Evolutionary conservation across 1,140 invertebrate genomes (phyloP), one percentile per base, ranked within the genome.

Genomic region (Diploscapter pachys): DNA sequence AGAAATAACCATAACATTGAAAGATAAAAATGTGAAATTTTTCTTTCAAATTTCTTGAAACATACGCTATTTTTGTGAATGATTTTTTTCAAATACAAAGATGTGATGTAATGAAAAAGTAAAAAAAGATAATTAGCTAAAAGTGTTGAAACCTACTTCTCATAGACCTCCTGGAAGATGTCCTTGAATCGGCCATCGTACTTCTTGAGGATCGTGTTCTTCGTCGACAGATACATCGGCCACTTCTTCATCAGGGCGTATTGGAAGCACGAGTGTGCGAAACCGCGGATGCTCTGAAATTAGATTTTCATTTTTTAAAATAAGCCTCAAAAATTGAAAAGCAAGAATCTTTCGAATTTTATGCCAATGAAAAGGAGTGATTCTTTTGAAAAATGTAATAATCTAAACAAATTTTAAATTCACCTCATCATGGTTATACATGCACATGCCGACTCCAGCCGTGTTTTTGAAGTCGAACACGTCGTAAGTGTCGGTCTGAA

Each of bases 101-200:
- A 31, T 31, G 31, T 31, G 0, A 31, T 31, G 31, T 31, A 31
- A 31, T 31, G 31, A 31, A 31, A 31, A 31, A 31, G n/a, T n/a
- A n/a, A n/a, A n/a, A 31, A 31, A 31, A 31, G 31, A 31, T 31
- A 31, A 31, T 31, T 31, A 31, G 31, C 31, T 31, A 31, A 31
- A 31, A 31, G 31, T 31, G 31, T 31, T 31, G 31, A 31, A 31
- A 31, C 31, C 31, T 31, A 31, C 31, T 31, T 91, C 6, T 55
- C 91, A 86, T 96, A 99, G 83, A 98, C 93, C 67, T 96, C 94
- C 88, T 98, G 92, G 89, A 99, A 99, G 81, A 99, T 98, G 82
- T 99, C 95, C 87, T 98, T 99, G 87, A 99, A 99, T 78, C 94
- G 90, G 0, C 96, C 96, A 87, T 99, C 96, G 86, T 99, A 99